phyloP scores from a whole-genome alignment of 2,797 vertebrate species.

The Parauchenoglanis ngamensis region DNA sequence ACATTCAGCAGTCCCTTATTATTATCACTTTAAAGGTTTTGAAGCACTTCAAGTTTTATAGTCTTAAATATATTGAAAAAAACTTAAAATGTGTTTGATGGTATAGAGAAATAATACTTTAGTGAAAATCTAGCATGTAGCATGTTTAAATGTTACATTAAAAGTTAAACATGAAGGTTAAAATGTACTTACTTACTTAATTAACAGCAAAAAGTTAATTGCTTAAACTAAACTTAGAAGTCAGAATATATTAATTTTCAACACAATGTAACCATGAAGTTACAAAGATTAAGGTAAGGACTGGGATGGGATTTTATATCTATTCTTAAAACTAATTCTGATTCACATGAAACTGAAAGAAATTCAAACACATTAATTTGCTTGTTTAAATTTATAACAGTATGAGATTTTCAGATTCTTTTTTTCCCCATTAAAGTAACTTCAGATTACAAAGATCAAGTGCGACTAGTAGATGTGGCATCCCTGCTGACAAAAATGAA shows the following conservation, averaged over 20 bases:
- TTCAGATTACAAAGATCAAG: neutral
- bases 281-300: neutral
- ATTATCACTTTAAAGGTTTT: neutral
- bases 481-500: neutral
- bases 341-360: neutral
- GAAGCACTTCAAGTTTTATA: neutral
- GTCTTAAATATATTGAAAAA: neutral
- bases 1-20: slow-evolving; percentile 15
- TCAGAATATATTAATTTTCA: too few relatives aligned
- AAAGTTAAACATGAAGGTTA: neutral
- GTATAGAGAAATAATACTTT: neutral
- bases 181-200: neutral
- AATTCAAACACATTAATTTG: neutral
- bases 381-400: neutral
- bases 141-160: neutral
- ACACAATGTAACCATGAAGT: neutral
- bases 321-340: neutral
- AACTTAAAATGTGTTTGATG: too few relatives aligned
- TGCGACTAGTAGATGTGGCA: neutral
- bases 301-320: neutral
- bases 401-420: neutral
- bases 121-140: neutral
- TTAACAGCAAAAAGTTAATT: neutral
- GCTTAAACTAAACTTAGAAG: neutral
- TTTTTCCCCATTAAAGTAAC: neutral